A percentile compares a stretch with the other conserved stretches of the same genome.
Conservation (phyloP, 2,113 vertebrate species). For the Potamarius usumacintae region DNA sequence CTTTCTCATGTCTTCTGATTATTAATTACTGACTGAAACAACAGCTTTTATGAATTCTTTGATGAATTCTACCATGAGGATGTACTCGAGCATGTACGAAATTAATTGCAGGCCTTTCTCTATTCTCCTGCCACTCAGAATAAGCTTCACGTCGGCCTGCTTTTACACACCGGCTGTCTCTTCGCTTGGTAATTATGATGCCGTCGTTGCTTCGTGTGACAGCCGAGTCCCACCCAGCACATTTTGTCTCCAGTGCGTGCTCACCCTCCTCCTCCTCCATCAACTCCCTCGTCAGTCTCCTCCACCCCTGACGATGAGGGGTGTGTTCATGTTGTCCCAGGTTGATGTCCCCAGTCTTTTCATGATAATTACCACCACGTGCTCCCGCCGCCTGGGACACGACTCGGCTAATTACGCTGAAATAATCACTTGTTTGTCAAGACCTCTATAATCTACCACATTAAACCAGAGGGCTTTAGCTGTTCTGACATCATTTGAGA, state of each 20-base stretch:
- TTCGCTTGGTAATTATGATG: slow-evolving; percentile 59
- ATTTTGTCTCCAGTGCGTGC: slow-evolving; percentile 35
- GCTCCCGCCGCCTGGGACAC: slow-evolving; percentile 65
- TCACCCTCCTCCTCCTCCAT: slow-evolving; percentile 37
- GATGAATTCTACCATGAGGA: neutral
- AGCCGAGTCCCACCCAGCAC: slow-evolving; percentile 60
- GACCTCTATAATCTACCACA: slow-evolving; percentile 61
- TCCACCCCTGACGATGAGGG: slow-evolving; percentile 12
- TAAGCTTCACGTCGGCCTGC: slow-evolving; percentile 36
- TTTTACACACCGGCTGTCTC: slow-evolving; percentile 37
- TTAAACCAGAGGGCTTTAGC: slow-evolving; percentile 54
- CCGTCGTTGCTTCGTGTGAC: slow-evolving; percentile 60
- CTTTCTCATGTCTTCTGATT: neutral
- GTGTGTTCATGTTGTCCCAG: slow-evolving; percentile 49
- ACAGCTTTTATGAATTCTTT: neutral
- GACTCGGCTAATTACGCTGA: slow-evolving; percentile 70
- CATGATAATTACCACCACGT: slow-evolving; percentile 68
- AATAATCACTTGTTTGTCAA: slow-evolving; percentile 75
- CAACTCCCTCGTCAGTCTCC: slow-evolving; percentile 17
- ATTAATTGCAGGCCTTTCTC: slow-evolving; percentile 3
- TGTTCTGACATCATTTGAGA: neutral
- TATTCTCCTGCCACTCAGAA: slow-evolving; percentile 5
- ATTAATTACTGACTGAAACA: neutral
- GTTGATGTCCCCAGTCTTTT: slow-evolving; percentile 67
- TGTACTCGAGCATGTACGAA: neutral